Percentiles rank a stretch among this genome's conserved stretches.
Conservation (phyloP, 2,797 vertebrate species). For the Hylomyscus alleni region DNA sequence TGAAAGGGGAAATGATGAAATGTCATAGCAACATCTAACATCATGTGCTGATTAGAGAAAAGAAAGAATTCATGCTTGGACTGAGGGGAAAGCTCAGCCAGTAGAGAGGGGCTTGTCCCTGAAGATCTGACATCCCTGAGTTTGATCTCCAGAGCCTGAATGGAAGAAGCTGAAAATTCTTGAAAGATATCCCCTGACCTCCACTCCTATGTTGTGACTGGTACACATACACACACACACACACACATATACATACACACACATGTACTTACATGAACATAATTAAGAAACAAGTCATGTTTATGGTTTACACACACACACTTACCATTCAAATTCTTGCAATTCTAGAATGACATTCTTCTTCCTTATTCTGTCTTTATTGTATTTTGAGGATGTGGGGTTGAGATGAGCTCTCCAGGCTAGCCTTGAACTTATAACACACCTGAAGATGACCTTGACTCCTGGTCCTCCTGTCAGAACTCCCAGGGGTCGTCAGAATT, state of each 20-base stretch:
- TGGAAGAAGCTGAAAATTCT: not conserved
- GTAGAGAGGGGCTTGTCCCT: not conserved
- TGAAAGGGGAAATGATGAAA: not conserved
- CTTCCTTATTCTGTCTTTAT: not conserved
- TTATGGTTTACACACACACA: constrained; percentile 8
- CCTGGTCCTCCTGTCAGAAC: not conserved
- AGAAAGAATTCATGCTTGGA: not conserved
- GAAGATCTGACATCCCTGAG: not conserved
- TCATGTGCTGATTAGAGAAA: not conserved
- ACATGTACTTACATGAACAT: not conserved
- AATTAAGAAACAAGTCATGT: not conserved
- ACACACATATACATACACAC: not conserved
- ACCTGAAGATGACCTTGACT: not conserved
- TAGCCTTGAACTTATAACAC: not conserved
- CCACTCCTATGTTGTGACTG: not conserved
- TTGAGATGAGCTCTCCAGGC: not conserved
- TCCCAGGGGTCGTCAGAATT: too few species aligned
- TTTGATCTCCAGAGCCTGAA: not conserved
- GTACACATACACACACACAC: too few species aligned
- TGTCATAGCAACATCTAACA: not conserved
- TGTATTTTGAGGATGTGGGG: not conserved
- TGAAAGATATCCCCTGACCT: not conserved
- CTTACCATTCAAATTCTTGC: not conserved
- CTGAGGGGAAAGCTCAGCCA: not conserved
- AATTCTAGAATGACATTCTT: not conserved